Percentiles rank a stretch among this genome's conserved stretches.
Conservation (phyloP, 1,140 invertebrate species). For the Temnothorax longispinosus region DNA sequence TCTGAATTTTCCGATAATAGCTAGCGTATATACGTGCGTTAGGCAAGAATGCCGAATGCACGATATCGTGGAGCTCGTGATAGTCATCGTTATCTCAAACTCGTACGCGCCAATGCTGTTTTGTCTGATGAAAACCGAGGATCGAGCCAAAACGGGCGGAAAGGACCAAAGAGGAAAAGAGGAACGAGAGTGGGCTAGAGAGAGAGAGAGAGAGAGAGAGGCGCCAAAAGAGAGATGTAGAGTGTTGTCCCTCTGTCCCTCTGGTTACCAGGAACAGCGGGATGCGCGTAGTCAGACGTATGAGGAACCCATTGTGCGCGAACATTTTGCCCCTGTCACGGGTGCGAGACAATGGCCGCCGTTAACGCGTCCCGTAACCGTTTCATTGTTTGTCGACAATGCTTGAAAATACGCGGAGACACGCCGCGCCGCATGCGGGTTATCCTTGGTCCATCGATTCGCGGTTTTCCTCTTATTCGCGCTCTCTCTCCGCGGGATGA, state of each 20-base stretch:
- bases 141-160: constrained; percentile 41
- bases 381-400: constrained; percentile 83
- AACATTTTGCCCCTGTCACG: constrained; percentile 78
- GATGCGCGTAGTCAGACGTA: constrained; percentile 64
- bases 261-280: constrained; percentile 55
- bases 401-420: constrained; percentile 80
- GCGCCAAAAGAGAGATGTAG: constrained; percentile 27
- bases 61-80: constrained; percentile 33
- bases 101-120: constrained; percentile 39
- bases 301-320: constrained; percentile 78
- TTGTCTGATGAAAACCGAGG: constrained; percentile 51
- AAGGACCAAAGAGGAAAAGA: constrained; percentile 30
- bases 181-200: neutral
- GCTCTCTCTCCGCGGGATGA: neutral
- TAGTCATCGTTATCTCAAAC: constrained; percentile 60
- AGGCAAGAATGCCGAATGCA: constrained; percentile 51
- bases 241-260: constrained; percentile 28
- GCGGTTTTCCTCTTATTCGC: constrained; percentile 63
- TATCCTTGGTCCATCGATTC: constrained; percentile 76
- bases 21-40: neutral
- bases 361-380: constrained; percentile 82
- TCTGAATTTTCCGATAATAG: constrained; percentile 19
- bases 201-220: constrained; percentile 21
- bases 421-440: constrained; percentile 62
- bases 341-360: constrained; percentile 79